Evolutionary conservation across 2,797 vertebrate genomes (phyloP).

Genomic region (Avahi laniger): DNA sequence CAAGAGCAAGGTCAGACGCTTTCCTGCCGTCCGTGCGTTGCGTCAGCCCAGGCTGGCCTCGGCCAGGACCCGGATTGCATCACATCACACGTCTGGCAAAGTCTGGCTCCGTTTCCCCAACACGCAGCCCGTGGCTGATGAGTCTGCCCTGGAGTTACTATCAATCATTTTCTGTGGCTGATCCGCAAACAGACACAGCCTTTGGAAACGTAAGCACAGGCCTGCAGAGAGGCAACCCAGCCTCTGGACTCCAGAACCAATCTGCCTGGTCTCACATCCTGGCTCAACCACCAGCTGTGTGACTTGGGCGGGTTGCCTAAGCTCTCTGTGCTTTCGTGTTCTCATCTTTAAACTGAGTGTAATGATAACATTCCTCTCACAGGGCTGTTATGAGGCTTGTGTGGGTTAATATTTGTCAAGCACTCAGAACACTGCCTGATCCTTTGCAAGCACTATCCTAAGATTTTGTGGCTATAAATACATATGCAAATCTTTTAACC

Average conservation of each 20-base stretch:
- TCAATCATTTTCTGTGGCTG: conserved; percentile 4
- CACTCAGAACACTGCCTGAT: not conserved
- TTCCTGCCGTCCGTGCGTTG: not conserved
- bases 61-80: not conserved
- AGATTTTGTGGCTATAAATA: not conserved
- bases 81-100: not conserved
- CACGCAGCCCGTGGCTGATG: not conserved
- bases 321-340: not conserved
- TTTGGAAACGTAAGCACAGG: not conserved
- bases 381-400: not conserved
- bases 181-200: conserved; percentile 2
- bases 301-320: not conserved
- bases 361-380: not conserved
- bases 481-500: not conserved
- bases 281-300: not conserved
- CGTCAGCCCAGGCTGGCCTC: not conserved
- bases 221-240: not conserved
- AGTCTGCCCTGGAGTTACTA: not conserved
- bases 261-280: not conserved
- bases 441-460: not conserved
- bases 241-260: not conserved
- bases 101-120: not conserved
- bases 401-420: not conserved
- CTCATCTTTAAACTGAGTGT: not conserved
- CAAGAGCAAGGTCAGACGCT: not conserved